phyloP scores from a whole-genome alignment of 1,140 invertebrate genomes.

The Himalopsyche phryganea region DNA sequence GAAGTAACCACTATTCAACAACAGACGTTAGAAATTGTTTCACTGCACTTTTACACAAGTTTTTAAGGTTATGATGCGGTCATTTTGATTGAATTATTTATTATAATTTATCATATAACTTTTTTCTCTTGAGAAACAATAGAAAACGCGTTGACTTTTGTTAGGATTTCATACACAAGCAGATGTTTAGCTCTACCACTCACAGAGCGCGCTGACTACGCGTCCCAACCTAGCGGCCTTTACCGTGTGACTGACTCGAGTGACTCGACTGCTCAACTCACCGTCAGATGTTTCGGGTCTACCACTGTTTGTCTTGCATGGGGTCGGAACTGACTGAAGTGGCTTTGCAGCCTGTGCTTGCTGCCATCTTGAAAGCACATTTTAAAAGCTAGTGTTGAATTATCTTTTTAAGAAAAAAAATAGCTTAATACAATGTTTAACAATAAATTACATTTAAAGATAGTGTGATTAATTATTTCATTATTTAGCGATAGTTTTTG shows the following conservation, averaged over 20 bases:
- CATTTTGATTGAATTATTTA: constrained; percentile 8
- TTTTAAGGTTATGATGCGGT: constrained; percentile 14
- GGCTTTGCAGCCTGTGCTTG: background rate
- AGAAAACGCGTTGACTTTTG: too few relatives aligned
- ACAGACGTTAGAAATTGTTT: constrained; percentile 9
- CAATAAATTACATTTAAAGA: too few relatives aligned
- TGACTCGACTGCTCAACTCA: background rate
- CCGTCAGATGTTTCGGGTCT: constrained; percentile 21
- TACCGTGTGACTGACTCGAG: constrained; percentile 42
- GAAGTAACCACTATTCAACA: constrained; percentile 7
- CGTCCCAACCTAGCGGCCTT: constrained; percentile 35
- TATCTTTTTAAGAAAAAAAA: too few relatives aligned
- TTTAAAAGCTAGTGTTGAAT: constrained; percentile 1
- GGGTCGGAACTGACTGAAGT: constrained; percentile 5
- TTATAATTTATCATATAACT: background rate
- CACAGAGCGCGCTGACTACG: constrained; percentile 16
- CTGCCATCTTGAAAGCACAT: background rate
- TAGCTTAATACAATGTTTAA: too few relatives aligned
- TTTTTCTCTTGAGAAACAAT: background rate
- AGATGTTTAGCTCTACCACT: constrained; percentile 10
- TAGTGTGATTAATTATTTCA: too few relatives aligned
- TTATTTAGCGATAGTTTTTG: too few relatives aligned
- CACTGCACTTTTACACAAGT: constrained; percentile 9
- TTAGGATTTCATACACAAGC: background rate
- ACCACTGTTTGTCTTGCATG: constrained; percentile 6